Conservation (phyloP, 2,797 vertebrate species). For the Halcyon leucocephala region DNA sequence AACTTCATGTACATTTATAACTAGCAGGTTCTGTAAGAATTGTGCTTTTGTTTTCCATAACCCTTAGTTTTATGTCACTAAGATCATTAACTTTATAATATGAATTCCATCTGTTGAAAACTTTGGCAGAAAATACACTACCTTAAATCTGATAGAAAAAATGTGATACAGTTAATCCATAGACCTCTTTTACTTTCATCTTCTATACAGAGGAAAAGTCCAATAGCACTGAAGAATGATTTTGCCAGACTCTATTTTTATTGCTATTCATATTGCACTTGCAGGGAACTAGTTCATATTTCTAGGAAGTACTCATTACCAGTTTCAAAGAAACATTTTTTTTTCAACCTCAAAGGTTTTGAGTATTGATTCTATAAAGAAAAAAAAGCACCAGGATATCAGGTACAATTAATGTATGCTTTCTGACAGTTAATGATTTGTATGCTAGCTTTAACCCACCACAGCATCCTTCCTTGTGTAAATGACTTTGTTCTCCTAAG, state of each 20-base stretch:
- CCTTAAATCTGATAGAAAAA: conserved; percentile 22
- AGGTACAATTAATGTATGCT: not conserved
- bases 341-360: not conserved
- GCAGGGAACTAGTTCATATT: not conserved
- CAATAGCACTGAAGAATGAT: not conserved
- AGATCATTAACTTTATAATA: conserved; percentile 20
- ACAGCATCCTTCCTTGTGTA: not conserved
- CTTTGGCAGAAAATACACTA: conserved; percentile 17
- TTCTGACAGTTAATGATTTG: not conserved
- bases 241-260: conserved; percentile 36
- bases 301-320: conserved; percentile 46
- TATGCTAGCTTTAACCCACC: not conserved
- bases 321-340: not conserved
- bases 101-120: conserved; percentile 42
- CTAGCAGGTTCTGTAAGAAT: not conserved
- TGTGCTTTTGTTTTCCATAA: conserved; percentile 31
- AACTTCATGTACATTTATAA: not conserved
- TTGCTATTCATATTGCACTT: conserved; percentile 6
- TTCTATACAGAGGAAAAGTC: not conserved
- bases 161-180: not conserved
- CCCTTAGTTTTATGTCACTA: not conserved
- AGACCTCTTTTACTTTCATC: conserved; percentile 23
- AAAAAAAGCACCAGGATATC: not conserved
- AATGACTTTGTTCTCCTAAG: not conserved
- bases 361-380: not conserved